Conservation (phyloP, 1,140 invertebrate species). For the Brachionus angularis region DNA sequence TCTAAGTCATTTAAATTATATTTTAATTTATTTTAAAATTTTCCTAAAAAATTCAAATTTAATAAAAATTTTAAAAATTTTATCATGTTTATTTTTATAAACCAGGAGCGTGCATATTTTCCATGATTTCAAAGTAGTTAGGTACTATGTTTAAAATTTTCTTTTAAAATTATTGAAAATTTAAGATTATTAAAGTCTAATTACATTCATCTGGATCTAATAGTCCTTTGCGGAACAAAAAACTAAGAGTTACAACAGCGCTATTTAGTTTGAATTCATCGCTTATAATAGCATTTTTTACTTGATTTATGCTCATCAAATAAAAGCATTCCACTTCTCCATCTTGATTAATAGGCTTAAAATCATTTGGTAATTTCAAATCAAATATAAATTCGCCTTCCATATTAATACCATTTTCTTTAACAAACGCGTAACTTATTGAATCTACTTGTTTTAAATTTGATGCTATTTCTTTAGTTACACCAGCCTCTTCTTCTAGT, state of each 20-base stretch:
- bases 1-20: too few relatives aligned
- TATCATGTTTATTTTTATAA: too few relatives aligned
- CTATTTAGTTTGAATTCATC: constrained; percentile 86
- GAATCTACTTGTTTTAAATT: constrained; percentile 52
- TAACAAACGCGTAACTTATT: constrained; percentile 79
- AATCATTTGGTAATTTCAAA: constrained; percentile 79
- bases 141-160: too few relatives aligned
- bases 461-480: constrained; percentile 51
- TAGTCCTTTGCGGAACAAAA: constrained; percentile 80
- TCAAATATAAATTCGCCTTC: constrained; percentile 93
- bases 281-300: constrained; percentile 71
- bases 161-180: background rate
- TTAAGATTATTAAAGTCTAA: background rate
- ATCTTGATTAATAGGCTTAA: constrained; percentile 80
- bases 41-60: too few relatives aligned
- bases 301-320: constrained; percentile 62
- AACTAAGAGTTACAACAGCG: constrained; percentile 80
- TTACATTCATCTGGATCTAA: constrained; percentile 82
- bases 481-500: constrained; percentile 83
- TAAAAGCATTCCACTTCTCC: constrained; percentile 87
- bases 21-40: too few relatives aligned
- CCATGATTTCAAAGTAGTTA: constrained; percentile 22
- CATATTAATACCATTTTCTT: constrained; percentile 81
- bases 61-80: too few relatives aligned
- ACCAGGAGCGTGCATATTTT: constrained; percentile 34